These are phyloP conservation scores for Chalcis sispes DNA, from an alignment of 2,888 invertebrate genomes.

Conservation along the genomic window DNA sequence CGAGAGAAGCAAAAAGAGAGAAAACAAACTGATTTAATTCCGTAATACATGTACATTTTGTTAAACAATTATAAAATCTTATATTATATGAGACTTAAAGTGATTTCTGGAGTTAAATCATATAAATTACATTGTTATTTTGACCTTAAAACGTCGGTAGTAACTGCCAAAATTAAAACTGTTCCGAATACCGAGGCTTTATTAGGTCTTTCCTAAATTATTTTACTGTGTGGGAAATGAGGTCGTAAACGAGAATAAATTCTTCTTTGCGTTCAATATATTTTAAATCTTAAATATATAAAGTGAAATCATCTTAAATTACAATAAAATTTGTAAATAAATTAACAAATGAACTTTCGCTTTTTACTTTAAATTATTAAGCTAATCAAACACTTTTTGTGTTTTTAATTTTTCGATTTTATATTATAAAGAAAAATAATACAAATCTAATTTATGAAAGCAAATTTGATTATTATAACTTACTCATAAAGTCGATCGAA, in stretches of 20 bases:
- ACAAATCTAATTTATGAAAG: too few species aligned
- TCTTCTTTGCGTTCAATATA: background rate
- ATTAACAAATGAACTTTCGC: background rate
- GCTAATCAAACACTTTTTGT: too few species aligned
- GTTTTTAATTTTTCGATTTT: background rate
- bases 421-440: background rate
- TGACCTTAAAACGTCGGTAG: slow-evolving; percentile 27
- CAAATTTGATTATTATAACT: slow-evolving; percentile 13
- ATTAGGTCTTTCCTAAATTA: slow-evolving; percentile 18
- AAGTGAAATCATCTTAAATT: background rate
- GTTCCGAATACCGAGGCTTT: slow-evolving; percentile 11
- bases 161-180: slow-evolving; percentile 38
- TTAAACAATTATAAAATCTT: too few species aligned
- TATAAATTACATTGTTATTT: slow-evolving; percentile 44
- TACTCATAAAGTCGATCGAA: background rate
- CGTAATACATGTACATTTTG: too few species aligned
- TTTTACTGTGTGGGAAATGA: slow-evolving; percentile 20
- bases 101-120: slow-evolving; percentile 12
- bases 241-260: slow-evolving; percentile 8
- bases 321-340: background rate
- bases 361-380: too few species aligned
- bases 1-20: too few species aligned
- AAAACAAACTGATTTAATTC: too few species aligned
- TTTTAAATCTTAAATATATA: too few species aligned
- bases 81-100: slow-evolving; percentile 26